Evolutionary conservation across 2,888 invertebrate species (phyloP), one percentile per base, ranked within the genome.

Genomic region (Cartodere bifasciata): DNA sequence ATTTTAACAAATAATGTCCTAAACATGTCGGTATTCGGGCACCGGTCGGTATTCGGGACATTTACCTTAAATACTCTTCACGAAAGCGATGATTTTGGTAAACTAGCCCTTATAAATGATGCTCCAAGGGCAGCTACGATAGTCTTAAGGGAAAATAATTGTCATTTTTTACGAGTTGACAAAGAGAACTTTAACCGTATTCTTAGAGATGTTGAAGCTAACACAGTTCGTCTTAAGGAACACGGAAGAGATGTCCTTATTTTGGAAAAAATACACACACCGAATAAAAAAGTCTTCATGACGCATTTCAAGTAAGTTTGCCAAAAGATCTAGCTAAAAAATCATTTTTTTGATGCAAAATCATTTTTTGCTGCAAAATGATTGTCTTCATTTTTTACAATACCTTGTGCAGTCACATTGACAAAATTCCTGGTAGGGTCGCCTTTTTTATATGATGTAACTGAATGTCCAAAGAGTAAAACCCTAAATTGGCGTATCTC

Each of bases 61-160:
- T n/a, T n/a, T n/a, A n/a, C n/a, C n/a, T n/a, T n/a, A n/a, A 82
- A 81, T 43, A 78, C 78, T 23, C 63, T 86, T 21, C 76, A 79
- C 52, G 84, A 84, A 59, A 83, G 84, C 34, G 86, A 86, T 60
- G 86, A 86, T 61, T 86, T 86, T 58, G 86, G 86, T 29, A 86
- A 86, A 63, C 64, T 86, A 46, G 84, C 84, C 24, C 66, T 86
- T 43, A 80, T 86, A 46, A 86, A 85, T 59, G 83, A 85, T 62
- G 78, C 82, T 30, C 84, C 85, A 23, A 75, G 83, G 58, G 83
- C 85, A 34, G 84, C 85, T 16, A 84, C 84, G 10, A 84, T 86
- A 46, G 75, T 83, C 20, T 65, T 84, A 31, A 65, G 78, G 43
- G 84, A 86, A 57, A 77, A 82, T 59, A 81, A 83, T 60, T 83